These are phyloP conservation scores for Blennius ocellaris DNA, from an alignment of 2,113 vertebrate species.

Conservation along the genomic window DNA sequence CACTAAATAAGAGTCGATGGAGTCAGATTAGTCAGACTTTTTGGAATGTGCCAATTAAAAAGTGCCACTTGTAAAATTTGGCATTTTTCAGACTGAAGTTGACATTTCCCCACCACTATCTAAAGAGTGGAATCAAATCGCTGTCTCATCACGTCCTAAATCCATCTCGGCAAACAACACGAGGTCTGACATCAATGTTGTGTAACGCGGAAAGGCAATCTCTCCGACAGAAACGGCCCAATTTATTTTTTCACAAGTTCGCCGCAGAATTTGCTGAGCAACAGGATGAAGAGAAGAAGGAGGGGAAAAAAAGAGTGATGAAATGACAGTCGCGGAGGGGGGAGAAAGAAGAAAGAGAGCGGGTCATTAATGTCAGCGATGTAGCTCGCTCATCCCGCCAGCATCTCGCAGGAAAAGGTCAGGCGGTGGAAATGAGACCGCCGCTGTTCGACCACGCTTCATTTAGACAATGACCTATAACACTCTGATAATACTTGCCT, in stretches of 20 bases:
- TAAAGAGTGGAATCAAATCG: too few relatives aligned
- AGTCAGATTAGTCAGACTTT: too few relatives aligned
- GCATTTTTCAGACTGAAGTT: not conserved
- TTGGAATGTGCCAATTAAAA: too few relatives aligned
- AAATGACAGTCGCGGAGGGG: slow-evolving; percentile 46
- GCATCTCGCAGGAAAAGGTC: slow-evolving; percentile 81
- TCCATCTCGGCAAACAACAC: not conserved
- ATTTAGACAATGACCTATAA: slow-evolving; percentile 81
- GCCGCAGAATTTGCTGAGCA: slow-evolving; percentile 43
- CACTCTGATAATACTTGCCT: slow-evolving; percentile 76
- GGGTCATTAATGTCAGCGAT: slow-evolving; percentile 79
- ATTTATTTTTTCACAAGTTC: slow-evolving; percentile 49
- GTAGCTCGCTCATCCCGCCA: slow-evolving; percentile 75
- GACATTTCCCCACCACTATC: too few relatives aligned
- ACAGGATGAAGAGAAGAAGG: slow-evolving; percentile 34
- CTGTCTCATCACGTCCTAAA: not conserved
- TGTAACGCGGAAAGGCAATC: not conserved
- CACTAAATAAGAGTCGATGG: too few relatives aligned
- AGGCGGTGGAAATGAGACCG: slow-evolving; percentile 76
- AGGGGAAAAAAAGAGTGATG: slow-evolving; percentile 32
- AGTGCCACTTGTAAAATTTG: not conserved
- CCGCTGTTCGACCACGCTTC: slow-evolving; percentile 75
- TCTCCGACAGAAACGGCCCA: slow-evolving; percentile 39
- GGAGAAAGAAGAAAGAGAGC: slow-evolving; percentile 58
- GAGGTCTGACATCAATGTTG: not conserved